Evolutionary conservation across 2,797 vertebrate species (phyloP), one percentile per base, ranked within the genome.

Genomic region (Pseudomugil tenellus): DNA sequence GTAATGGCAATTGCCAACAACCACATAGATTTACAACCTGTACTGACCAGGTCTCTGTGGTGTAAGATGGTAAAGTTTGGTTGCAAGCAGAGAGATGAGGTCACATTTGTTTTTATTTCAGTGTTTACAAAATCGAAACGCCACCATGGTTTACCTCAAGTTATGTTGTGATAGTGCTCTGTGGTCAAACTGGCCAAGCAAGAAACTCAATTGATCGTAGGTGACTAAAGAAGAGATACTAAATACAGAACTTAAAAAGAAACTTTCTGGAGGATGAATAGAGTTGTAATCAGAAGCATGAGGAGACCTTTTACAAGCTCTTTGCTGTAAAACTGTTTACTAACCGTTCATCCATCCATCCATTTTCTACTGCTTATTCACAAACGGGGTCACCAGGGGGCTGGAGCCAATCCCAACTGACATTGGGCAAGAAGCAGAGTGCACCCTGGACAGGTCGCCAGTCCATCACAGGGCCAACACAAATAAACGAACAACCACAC

Each of bases 71-170:
- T 11, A 37, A 4, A 35, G 31, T 71, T 56, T 67, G 48, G 63
- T 66, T 67, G 39, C 19, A 60, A 63, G 41, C 28, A 46, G 32
- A 49, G 19, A 8, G 43, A 41, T 46, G 51, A 64, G 58, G 52
- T 80, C 63, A 63, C 34, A 34, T 64, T 65, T 77, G 58, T 58
- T 78, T 59, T 62, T 54, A 8, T 52, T 65, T 43, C 43, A 70
- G 51, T 79, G 79, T 85, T 86, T 80, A 69, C 64, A 51, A 80
- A 81, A 85, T 63, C 39, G 72, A 77, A 80, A 70, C 57, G 9
- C 52, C 72, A 55, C 37, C 66, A 70, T 76, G 64, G 14, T 26
- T 70, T 68, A 77, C 53, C 41, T 29, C 41, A 54, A 31, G 39
- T 67, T 58, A 52, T 81, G 43, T 49, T 0, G 39, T 72, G 46